Evolutionary conservation across 2,888 invertebrate species (phyloP).

Genomic region (Hofmannophila pseudospretella): DNA sequence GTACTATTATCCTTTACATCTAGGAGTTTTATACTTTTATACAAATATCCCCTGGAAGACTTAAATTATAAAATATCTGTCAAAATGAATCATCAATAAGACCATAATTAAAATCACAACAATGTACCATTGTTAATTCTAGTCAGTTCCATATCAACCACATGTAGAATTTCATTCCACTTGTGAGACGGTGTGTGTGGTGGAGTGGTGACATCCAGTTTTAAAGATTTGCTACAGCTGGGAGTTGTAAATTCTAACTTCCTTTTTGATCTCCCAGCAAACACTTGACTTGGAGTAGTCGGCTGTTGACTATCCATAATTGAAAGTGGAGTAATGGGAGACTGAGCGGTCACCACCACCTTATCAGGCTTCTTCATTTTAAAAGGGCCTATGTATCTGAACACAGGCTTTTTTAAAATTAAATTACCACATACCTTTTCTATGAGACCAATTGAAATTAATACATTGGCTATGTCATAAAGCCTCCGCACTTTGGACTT

Average conservation of each 20-base stretch:
- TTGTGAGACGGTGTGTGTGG: slow-evolving; percentile 71
- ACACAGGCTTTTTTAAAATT: slow-evolving; percentile 81
- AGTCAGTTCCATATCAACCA: slow-evolving; percentile 78
- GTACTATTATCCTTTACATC: slow-evolving; percentile 22
- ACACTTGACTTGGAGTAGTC: slow-evolving; percentile 47
- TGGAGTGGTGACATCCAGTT: slow-evolving; percentile 57
- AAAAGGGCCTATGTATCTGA: slow-evolving; percentile 80
- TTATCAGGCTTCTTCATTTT: slow-evolving; percentile 56
- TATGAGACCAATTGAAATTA: slow-evolving; percentile 85
- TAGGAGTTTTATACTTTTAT: slow-evolving; percentile 3
- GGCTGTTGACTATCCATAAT: slow-evolving; percentile 41
- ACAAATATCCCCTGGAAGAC: slow-evolving; percentile 57
- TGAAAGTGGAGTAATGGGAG: slow-evolving; percentile 60
- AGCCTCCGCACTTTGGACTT: slow-evolving; percentile 84
- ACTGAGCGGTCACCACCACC: slow-evolving; percentile 38
- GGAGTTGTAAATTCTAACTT: slow-evolving; percentile 69
- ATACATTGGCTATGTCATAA: slow-evolving; percentile 88
- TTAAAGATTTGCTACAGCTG: slow-evolving; percentile 47
- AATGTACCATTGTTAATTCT: slow-evolving; percentile 70
- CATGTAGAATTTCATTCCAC: slow-evolving; percentile 77
- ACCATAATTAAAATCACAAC: slow-evolving; percentile 40
- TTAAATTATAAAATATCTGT: slow-evolving; percentile 37
- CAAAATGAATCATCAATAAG: slow-evolving; percentile 35
- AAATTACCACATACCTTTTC: slow-evolving; percentile 81
- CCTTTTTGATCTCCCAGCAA: slow-evolving; percentile 61